A percentile compares a stretch with the other conserved stretches of the same genome.
These are phyloP conservation scores for Panthera uncia DNA, from an alignment of 2,113 vertebrate genomes.

Conservation along the genomic window DNA sequence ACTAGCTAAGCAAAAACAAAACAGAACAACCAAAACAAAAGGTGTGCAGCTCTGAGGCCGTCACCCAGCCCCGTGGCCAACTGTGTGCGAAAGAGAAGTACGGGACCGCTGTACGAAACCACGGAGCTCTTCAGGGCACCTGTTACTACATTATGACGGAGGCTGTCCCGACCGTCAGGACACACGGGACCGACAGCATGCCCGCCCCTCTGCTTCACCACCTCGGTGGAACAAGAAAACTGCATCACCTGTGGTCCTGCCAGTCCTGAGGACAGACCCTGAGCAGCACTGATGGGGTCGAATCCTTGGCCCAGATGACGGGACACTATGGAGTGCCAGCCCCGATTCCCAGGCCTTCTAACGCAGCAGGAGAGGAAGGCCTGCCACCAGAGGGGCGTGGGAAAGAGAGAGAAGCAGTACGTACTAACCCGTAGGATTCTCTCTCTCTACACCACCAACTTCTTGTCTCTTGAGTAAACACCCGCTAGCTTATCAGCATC, in stretches of 20 bases:
- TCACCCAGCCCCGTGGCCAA: background rate
- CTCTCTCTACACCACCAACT: background rate
- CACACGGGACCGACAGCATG: background rate
- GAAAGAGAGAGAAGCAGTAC: background rate
- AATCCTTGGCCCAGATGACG: too few relatives aligned
- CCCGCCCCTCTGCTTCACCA: background rate
- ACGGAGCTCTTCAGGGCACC: rapidly evolving
- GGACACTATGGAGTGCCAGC: background rate
- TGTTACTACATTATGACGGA: rapidly evolving
- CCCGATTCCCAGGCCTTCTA: background rate
- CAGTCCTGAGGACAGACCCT: too few relatives aligned
- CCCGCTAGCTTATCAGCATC: background rate
- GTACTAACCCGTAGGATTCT: rapidly evolving
- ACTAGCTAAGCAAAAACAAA: background rate
- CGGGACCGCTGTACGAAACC: rapidly evolving
- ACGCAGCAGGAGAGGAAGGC: background rate
- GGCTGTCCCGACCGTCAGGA: background rate
- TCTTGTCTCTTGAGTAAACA: rapidly evolving
- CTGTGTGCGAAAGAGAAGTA: background rate
- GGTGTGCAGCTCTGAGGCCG: background rate
- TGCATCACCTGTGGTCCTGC: rapidly evolving
- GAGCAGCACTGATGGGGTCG: rapidly evolving
- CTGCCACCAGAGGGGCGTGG: background rate
- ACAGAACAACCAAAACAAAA: background rate
- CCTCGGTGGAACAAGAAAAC: too few relatives aligned